phyloP scores from a whole-genome alignment of 2,888 invertebrate species.

The Cremastobaeus sp. region DNA sequence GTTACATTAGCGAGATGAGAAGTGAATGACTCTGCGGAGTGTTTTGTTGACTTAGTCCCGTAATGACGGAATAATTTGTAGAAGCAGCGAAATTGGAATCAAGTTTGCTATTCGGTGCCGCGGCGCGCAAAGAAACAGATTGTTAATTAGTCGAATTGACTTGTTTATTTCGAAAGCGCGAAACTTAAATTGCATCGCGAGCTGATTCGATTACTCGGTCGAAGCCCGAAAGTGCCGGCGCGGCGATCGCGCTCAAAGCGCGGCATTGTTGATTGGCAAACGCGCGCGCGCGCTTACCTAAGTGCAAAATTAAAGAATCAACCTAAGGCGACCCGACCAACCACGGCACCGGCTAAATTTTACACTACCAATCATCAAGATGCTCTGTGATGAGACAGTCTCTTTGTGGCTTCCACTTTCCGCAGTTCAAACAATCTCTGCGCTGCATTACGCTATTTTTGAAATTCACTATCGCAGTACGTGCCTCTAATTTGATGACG shows the following conservation, averaged over 20 bases:
- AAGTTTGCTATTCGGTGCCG: slow-evolving; percentile 20
- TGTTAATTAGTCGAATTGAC: slow-evolving; percentile 18
- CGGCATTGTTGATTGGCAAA: slow-evolving; percentile 3
- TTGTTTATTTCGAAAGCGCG: slow-evolving; percentile 18
- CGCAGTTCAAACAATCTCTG: slow-evolving; percentile 34
- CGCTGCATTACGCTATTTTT: slow-evolving; percentile 21
- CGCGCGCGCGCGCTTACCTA: not conserved
- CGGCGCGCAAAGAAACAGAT: slow-evolving; percentile 8
- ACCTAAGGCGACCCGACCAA: slow-evolving; percentile 9
- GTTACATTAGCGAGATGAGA: slow-evolving; percentile 35
- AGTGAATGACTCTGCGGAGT: slow-evolving; percentile 5
- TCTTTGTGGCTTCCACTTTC: slow-evolving; percentile 33
- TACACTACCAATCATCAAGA: slow-evolving; percentile 42
- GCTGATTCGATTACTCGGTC: slow-evolving; percentile 18
- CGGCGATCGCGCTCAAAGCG: slow-evolving; percentile 6
- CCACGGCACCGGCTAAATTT: slow-evolving; percentile 20
- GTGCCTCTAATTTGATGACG: slow-evolving; percentile 23
- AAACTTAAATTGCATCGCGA: slow-evolving; percentile 21
- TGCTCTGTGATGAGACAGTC: slow-evolving; percentile 40
- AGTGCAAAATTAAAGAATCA: slow-evolving; percentile 31
- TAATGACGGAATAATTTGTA: slow-evolving; percentile 36
- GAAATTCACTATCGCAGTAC: slow-evolving; percentile 9
- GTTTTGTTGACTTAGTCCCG: slow-evolving; percentile 24
- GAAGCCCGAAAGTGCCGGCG: not conserved
- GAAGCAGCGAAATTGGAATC: slow-evolving; percentile 31